Base-by-base conservation (phyloP, 2,797 vertebrate species). In the Megaceryle alcyon region DNA sequence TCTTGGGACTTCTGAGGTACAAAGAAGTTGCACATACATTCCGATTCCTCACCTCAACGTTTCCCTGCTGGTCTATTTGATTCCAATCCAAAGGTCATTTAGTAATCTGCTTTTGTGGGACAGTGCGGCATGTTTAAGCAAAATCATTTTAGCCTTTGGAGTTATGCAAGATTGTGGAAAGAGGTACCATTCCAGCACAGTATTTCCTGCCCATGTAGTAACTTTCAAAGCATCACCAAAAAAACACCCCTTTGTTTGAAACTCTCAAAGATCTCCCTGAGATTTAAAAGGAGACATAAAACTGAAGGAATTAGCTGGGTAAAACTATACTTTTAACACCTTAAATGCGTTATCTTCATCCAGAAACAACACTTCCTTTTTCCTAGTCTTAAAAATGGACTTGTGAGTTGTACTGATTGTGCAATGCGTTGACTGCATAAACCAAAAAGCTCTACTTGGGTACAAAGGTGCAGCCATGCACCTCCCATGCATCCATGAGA, bases 81-180 rank as follows among this genome's bases (percentile, higher is more conserved):
- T 85, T 84, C 53, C 44, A 71, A 46, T 56, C 80, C 88, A 70
- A 84, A 91, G 48, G 77, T 66, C 87, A 73, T 66, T 94, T 79
- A 79, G 18, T 12, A 46, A 83, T 59, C 31, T 90, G 65, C 59
- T 86, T 77, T 54, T 60, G 33, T 64, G 56, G 72, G 85, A 90
- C 80, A 66, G 28, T 1, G n/a, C 19, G 48, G 41, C 14, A 39
- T 26, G 56, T 84, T 92, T 46, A 70, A 91, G 70, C 66, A 91
- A 84, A 94, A 77, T 51, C 22, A 63, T 53, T 77, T 86, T 59
- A 60, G 64, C 31, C 48, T 94, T 41, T 82, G 73, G 51, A 94
- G 51, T 92, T 88, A 83, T 35, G 59, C 23, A 69, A 76, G 43
- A 82, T 18, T 11, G 10, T 31, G 61, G 61, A 9, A 7, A 66